Base-by-base conservation (phyloP, 2,797 vertebrate species). In the Schizopygopsis pylzovi region DNA sequence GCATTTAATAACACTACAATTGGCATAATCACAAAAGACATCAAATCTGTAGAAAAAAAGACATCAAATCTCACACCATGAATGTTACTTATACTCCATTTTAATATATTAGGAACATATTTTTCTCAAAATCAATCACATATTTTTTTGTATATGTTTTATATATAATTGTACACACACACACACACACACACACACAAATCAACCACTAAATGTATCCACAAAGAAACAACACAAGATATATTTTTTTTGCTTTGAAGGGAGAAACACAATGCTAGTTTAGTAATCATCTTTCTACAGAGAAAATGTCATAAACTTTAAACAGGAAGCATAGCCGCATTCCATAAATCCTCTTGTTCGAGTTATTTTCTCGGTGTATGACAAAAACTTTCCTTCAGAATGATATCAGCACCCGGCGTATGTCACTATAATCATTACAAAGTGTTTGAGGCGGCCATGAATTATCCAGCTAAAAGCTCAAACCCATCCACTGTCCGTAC, bases 381-480 rank as follows among this genome's bases (percentile, higher is more conserved):
- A 81, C 83, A 79, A 79, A 85, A 85, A 79, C 78, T 80, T 85
- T 85, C 54, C 70, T 75, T 81, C 78, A 81, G 84, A 81, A 80
- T 45, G 52, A 79, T 80, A 85, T 80, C 77, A 63, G 84, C 77
- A 73, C 78, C 83, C 54, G 6, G 54, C 78, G 78, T 56, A 81
- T 85, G 84, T 81, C 78, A 73, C 84, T 72, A 85, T 85, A 81
- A 85, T 80, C 78, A 75, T 85, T 80, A 81, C 84, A 85, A 85
- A 85, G 84, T 73, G 84, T 73, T 56, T 75, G 45, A 85, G 41
- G 70, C 84, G 65, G 68, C 67, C 84, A 85, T 75, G 84, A 80
- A 85, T 85, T 73, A 80, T 85, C 77, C 84, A 81, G 70, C 67
- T 20, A 87, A 87, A 87, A 61, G 61, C 82, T 87, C 77, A 84